Conservation (phyloP, 2,113 vertebrate species). For the Agelaius tricolor region DNA sequence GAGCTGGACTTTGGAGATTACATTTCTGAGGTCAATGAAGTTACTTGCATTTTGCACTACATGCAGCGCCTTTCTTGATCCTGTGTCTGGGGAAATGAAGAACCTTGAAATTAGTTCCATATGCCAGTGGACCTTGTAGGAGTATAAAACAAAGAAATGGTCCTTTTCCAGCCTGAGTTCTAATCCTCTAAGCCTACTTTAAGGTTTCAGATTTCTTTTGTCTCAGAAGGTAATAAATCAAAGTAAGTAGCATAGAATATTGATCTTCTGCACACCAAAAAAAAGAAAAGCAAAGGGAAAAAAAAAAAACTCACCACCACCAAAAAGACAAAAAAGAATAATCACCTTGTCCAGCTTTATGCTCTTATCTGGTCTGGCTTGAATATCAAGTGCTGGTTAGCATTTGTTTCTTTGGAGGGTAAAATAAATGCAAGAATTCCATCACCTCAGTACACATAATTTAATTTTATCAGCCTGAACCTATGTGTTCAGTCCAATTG, state of each 20-base stretch:
- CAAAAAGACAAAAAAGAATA: neutral
- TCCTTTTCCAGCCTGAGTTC: neutral
- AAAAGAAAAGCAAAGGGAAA: neutral
- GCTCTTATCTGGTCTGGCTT: neutral
- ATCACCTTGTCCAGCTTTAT: neutral
- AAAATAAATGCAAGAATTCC: neutral
- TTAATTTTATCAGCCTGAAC: neutral
- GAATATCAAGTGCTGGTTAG: neutral
- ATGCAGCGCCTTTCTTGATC: neutral
- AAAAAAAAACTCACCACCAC: neutral
- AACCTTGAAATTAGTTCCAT: neutral
- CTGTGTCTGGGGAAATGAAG: neutral
- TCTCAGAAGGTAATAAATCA: neutral
- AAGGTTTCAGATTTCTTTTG: neutral
- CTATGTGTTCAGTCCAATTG: neutral
- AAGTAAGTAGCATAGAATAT: neutral
- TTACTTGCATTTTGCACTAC: neutral
- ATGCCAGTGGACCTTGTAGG: neutral
- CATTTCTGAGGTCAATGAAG: neutral
- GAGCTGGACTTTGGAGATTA: neutral
- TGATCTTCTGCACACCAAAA: neutral
- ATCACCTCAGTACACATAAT: neutral
- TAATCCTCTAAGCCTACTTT: neutral
- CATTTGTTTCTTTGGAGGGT: neutral
- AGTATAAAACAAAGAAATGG: neutral